phyloP scores from a whole-genome alignment of 2,888 invertebrate genomes.

The Pharmacophagus antenor region DNA sequence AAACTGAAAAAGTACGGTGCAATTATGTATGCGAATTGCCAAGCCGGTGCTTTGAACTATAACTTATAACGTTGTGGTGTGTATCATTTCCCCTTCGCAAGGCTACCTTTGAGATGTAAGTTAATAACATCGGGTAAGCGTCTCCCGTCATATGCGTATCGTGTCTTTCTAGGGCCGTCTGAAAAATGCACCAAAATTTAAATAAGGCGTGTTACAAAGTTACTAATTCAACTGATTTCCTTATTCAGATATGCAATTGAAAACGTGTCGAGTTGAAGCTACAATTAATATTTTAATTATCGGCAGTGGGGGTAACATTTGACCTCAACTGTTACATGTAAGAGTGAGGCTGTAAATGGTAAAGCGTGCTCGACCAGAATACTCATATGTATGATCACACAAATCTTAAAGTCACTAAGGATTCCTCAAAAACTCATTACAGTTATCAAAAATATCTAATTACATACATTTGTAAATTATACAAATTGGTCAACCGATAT shows the following conservation, averaged over 20 bases:
- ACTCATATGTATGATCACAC: no score
- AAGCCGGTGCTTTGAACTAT: constrained; percentile 24
- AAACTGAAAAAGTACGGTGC: constrained; percentile 25
- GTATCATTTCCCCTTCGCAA: constrained; percentile 24
- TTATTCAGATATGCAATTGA: not conserved
- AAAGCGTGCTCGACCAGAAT: no score
- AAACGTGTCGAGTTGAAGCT: no score
- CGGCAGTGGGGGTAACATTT: no score
- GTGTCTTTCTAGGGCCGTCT: constrained; percentile 59
- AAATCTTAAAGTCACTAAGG: no score
- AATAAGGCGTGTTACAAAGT: not conserved
- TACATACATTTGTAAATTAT: no score
- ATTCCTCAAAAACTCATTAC: no score
- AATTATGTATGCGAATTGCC: constrained; percentile 14
- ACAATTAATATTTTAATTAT: no score
- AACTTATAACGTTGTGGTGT: constrained; percentile 10
- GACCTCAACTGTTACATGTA: no score
- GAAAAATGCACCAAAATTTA: constrained; percentile 43
- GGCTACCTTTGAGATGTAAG: constrained; percentile 75
- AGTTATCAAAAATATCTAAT: no score
- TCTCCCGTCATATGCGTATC: constrained; percentile 71
- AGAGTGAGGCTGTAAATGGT: no score
- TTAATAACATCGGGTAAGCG: constrained; percentile 68
- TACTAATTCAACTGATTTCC: not conserved
- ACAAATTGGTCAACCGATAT: no score